Percentiles rank a stretch among this genome's conserved stretches.
Conservation (phyloP, 1,140 invertebrate species). For the Acyrthosiphon pisum region DNA sequence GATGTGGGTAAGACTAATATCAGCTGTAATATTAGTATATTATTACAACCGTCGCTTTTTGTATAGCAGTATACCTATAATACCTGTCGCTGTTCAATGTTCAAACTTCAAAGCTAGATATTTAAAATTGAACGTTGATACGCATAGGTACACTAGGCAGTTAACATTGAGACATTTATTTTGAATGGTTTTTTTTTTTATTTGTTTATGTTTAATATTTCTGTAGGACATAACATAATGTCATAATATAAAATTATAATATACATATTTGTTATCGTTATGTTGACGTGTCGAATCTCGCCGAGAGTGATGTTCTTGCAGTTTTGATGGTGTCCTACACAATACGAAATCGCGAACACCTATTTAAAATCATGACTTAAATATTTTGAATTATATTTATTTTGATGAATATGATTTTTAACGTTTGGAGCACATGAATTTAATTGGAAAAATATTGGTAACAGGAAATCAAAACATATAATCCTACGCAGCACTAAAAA, state of each 20-base stretch:
- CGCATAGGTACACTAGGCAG: not conserved
- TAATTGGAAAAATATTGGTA: not conserved
- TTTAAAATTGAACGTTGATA: not conserved
- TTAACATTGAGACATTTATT: not conserved
- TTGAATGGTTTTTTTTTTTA: not conserved
- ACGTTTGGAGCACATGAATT: not conserved
- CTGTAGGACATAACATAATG: not conserved
- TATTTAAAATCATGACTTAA: slow-evolving; percentile 18
- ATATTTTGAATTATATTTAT: not conserved
- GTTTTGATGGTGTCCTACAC: not conserved
- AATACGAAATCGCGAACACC: not conserved
- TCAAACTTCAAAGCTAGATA: not conserved
- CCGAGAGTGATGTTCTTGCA: not conserved
- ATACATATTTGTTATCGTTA: not conserved
- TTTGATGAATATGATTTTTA: slow-evolving; percentile 13
- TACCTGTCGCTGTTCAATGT: not conserved
- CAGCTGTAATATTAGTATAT: not conserved
- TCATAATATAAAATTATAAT: not conserved
- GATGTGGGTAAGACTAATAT: not conserved
- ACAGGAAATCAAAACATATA: not conserved
- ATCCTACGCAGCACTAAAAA: not conserved
- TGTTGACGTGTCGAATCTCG: not conserved
- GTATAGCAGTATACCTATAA: not conserved
- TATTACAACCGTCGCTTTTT: not conserved
- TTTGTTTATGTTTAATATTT: not conserved